Evolutionary conservation across 2,797 vertebrate species (phyloP), one percentile per base, ranked within the genome.

Genomic region (Phataginus tricuspis): DNA sequence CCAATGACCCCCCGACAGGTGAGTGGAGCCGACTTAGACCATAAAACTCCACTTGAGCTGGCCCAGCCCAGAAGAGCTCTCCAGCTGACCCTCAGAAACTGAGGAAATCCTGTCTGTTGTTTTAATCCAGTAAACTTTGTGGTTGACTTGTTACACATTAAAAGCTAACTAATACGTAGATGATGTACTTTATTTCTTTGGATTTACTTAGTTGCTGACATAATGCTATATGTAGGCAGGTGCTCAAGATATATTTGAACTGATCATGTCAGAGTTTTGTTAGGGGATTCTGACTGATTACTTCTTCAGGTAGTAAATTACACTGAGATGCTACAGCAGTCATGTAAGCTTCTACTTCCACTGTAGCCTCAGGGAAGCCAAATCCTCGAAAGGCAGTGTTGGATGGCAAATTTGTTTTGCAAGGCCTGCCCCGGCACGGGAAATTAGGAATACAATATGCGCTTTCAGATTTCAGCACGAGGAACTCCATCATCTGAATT

Each of bases 351-450:
- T 99, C 98, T 2, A 97, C 98, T 12, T 98, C 94, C 63, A 98
- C 68, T 1, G 69, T 96, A 29, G 86, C 89, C 45, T 99, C 98
- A 18, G 98, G 98, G 89, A 98, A 98, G 39, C 99, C 98, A 94
- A 98, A 98, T 27, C 98, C 98, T 84, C 98, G 96, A 79, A 99
- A 99, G 0, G 98, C 97, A 4, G 91, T 94, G 61, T 99, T 99
- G 74, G 98, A 98, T 5, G 98, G 98, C 42, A 99, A 86, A 88
- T 98, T 98, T 18, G 98, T 99, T 97, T 98, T 99, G 97, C 98
- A 99, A 53, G 0, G 72, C 8, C 51, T 96, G n/a, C 98, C 97
- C 14, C 59, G 89, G 89, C 98, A 98, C 90, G 98, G 98, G 89
- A 98, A 90, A 91, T 98, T 98, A 45, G 98, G 98, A 97, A 99